Evolutionary conservation across 2,888 invertebrate genomes (phyloP).

Genomic region (Podotricha telesiphe): DNA sequence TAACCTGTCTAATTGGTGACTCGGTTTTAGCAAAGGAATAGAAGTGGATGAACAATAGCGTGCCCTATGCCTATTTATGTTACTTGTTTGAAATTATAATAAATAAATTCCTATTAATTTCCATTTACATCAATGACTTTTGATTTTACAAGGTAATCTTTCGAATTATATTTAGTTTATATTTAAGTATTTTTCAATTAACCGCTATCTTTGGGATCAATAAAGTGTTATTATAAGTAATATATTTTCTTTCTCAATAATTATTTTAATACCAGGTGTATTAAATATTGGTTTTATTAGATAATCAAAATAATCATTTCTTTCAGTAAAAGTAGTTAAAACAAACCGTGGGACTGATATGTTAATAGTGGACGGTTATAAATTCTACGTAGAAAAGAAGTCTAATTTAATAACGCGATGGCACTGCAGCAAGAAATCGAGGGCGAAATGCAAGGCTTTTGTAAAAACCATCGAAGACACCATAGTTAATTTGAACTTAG

Average conservation of each 20-base stretch:
- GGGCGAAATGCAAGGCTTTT: conserved; percentile 52
- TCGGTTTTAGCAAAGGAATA: background rate
- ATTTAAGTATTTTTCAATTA: background rate
- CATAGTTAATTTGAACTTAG: conserved; percentile 13
- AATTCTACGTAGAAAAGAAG: conserved; percentile 52
- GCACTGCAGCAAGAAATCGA: conserved; percentile 53
- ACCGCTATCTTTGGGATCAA: background rate
- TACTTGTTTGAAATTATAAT: background rate
- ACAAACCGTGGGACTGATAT: conserved; percentile 49
- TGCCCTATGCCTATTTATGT: background rate
- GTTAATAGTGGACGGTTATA: conserved; percentile 47
- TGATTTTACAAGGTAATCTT: background rate
- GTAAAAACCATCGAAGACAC: conserved; percentile 46
- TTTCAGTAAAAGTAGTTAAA: conserved; percentile 31
- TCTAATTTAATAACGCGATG: conserved; percentile 48
- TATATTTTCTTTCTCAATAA: background rate
- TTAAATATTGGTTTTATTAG: background rate
- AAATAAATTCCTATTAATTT: background rate
- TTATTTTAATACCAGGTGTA: background rate
- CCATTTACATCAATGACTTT: background rate
- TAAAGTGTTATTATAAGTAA: too few species aligned
- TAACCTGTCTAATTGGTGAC: background rate
- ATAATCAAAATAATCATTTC: background rate
- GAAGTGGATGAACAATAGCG: background rate
- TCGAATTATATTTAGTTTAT: background rate